Evolutionary conservation across 2,113 vertebrate species (phyloP), one percentile per base, ranked within the genome.

Genomic region (Hoplias malabaricus): DNA sequence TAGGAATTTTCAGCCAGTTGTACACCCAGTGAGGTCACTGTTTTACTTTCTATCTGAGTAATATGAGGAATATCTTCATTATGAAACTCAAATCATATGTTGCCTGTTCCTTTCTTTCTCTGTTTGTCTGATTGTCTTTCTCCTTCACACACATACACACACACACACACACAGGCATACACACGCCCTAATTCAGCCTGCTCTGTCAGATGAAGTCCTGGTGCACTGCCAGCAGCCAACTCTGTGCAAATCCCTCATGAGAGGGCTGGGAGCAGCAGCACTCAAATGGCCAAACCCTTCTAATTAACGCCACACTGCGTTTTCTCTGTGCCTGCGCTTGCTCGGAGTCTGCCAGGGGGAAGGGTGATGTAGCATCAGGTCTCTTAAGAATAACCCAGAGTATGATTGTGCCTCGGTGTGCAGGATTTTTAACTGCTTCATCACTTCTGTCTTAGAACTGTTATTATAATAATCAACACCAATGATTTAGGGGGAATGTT

Each of bases 211-310:
- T 70, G 66, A 70, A 69, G 68, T 14, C 67, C 40, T 13, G 75
- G 31, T 50, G 56, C 42, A 48, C 57, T 78, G 75, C 67, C 56
- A 78, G 66, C n/a, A 70, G 59, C 75, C 19, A 29, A 48, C 68
- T 69, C 75, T 57, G 65, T 61, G 67, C 54, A 78, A 69, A 70
- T 70, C 54, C 69, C 75, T 43, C 27, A 12, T 78, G 67, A 78
- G 74, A 76, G 74, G 46, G 62, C 27, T 7, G 8, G 56, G 34
- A 67, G 63, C 36, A 57, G 56, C 54, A 38, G 33, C 67, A 38
- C 13, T 23, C 75, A 50, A 62, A 69, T 50, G 54, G 42, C 75
- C 66, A 70, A 78, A 69, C 67, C 54, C 67, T 70, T 69, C 67
- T 78, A 70, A 78, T 78, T 70, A 46, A 69, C 68, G 66, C 54